phyloP scores from a whole-genome alignment of 2,888 invertebrate species.

The Marasmarcha lunaedactyla region DNA sequence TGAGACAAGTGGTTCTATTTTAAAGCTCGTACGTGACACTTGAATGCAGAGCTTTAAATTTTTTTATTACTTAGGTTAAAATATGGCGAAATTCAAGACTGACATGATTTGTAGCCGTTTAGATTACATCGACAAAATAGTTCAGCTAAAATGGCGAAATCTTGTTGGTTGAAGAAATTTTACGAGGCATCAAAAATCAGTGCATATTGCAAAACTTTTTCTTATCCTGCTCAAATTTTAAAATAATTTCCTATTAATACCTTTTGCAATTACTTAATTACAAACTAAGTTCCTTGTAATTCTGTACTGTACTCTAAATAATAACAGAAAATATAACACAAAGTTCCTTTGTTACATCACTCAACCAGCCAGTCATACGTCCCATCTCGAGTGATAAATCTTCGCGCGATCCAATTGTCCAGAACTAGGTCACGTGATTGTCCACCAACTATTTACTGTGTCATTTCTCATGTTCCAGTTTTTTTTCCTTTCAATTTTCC shows the following conservation, averaged over 20 bases:
- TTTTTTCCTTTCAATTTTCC: constrained; percentile 57
- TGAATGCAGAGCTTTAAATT: constrained; percentile 26
- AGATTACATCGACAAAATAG: not conserved
- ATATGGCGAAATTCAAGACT: constrained; percentile 27
- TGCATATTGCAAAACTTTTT: too few relatives aligned
- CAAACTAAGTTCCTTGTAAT: too few relatives aligned
- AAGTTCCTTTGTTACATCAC: constrained; percentile 22
- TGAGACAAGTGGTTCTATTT: constrained; percentile 46
- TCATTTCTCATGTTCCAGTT: constrained; percentile 37
- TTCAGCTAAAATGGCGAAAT: not conserved
- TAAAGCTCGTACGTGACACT: constrained; percentile 30
- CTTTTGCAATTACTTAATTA: too few relatives aligned
- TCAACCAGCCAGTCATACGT: constrained; percentile 23
- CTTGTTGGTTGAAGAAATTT: not conserved
- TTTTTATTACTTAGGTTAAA: constrained; percentile 26
- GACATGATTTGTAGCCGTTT: constrained; percentile 1
- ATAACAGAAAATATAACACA: too few relatives aligned
- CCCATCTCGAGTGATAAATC: constrained; percentile 42
- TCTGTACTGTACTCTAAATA: too few relatives aligned
- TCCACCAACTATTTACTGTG: constrained; percentile 47
- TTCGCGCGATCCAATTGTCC: constrained; percentile 50
- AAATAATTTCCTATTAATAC: too few relatives aligned
- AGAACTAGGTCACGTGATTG: constrained; percentile 59
- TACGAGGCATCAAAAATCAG: too few relatives aligned
- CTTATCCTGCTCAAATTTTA: too few relatives aligned